Evolutionary conservation across 1,140 invertebrate genomes (phyloP), one percentile per base, ranked within the genome.

Genomic region (Dryas iulia): DNA sequence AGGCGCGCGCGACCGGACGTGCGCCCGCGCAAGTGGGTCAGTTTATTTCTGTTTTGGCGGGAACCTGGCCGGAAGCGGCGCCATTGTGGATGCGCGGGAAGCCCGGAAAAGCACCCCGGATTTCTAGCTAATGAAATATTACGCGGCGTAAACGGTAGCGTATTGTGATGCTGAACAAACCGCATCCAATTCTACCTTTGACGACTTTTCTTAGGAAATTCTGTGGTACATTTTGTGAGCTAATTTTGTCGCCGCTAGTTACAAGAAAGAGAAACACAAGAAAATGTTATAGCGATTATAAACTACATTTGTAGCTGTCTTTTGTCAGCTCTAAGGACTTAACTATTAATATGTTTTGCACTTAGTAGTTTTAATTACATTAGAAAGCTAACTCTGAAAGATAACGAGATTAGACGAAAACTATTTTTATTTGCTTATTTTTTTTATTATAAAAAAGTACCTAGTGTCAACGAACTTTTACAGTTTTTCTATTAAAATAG

Each of bases 11-110:
- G 74, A 82, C 84, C 87, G 89, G 89, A 91, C 82, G 89, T 91
- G 86, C 76, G 78, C 73, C 69, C 77, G 74, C 79, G 86, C 79
- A 91, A 89, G 82, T 91, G 82, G 89, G 89, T 89, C 89, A 89
- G 89, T 84, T 85, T 91, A 91, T 91, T 91, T 91, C 85, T 87
- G 86, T 83, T 91, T 89, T 87, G 87, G 87, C 89, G 89, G 87
- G 89, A 91, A 89, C 87, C 84, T 83, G 84, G 82, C 87, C 86
- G 89, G 86, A 91, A 85, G 79, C 77, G 81, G 67, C 86, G 82
- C 89, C 89, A 91, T 91, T 91, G 87, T 91, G 83, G 87, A 84
- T 84, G 84, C 77, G 81, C 78, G 82, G 88, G 81, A 86, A 85
- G 79, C 86, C 88, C 82, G 84, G 83, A 84, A 88, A 87, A 87